These are phyloP conservation scores for Gopherus evgoodei DNA, from an alignment of 2,113 vertebrate species.

Conservation along the genomic window DNA sequence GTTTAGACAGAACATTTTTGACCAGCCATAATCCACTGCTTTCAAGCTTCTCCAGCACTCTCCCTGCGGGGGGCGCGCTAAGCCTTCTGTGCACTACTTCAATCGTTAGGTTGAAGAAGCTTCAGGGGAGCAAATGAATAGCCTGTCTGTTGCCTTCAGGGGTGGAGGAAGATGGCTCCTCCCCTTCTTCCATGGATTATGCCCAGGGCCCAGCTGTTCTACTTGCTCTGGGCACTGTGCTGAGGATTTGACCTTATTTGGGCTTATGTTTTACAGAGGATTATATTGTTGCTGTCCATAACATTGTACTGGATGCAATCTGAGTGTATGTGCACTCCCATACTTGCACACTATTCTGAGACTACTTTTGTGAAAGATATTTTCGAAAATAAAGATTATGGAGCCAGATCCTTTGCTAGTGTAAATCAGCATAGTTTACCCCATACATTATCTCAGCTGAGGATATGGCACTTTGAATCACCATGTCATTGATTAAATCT, in stretches of 20 bases:
- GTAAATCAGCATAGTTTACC: neutral
- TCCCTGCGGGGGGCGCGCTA: too few species aligned
- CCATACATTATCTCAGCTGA: neutral
- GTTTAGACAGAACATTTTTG: too few species aligned
- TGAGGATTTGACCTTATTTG: neutral
- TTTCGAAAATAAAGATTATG: neutral
- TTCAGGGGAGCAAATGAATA: too few species aligned
- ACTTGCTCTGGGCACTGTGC: neutral
- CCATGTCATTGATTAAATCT: neutral
- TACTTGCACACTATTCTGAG: neutral
- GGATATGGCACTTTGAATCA: neutral
- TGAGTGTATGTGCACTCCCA: fast-evolving
- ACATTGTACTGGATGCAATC: neutral
- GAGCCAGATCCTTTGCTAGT: neutral
- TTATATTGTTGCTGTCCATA: neutral
- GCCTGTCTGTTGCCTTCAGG: too few species aligned
- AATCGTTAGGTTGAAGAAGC: too few species aligned
- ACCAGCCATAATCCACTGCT: too few species aligned
- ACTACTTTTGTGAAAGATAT: neutral
- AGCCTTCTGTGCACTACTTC: too few species aligned
- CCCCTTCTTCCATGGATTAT: neutral
- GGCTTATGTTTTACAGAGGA: neutral
- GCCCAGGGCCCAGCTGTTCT: neutral
- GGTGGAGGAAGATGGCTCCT: neutral
- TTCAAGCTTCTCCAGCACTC: too few species aligned